Conservation (phyloP, 2,113 vertebrate genomes). For the Balaeniceps rex region DNA sequence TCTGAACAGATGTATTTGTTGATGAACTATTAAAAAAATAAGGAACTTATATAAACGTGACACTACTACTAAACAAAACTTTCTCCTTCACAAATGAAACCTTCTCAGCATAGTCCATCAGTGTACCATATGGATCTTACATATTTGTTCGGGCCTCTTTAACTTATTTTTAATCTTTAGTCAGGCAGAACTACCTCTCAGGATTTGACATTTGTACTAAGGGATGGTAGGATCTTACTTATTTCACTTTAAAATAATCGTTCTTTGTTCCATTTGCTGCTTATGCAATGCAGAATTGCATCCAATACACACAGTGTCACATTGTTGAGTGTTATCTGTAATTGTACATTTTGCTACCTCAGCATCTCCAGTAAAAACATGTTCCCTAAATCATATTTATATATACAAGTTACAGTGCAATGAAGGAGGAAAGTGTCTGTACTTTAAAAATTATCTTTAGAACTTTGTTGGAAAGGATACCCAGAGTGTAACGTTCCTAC, state of each 20-base stretch:
- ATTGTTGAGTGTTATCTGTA: background rate
- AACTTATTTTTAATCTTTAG: background rate
- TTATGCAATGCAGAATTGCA: background rate
- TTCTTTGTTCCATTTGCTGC: background rate
- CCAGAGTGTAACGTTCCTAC: background rate
- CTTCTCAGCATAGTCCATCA: background rate
- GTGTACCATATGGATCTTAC: background rate
- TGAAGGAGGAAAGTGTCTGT: constrained; percentile 10
- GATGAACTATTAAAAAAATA: background rate
- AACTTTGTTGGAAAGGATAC: constrained; percentile 33
- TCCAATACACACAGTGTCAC: background rate
- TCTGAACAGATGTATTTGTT: background rate
- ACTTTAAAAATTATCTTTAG: constrained; percentile 35
- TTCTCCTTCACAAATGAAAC: background rate
- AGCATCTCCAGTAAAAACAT: constrained; percentile 3
- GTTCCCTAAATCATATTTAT: constrained; percentile 5
- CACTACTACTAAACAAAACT: background rate
- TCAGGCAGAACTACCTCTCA: background rate
- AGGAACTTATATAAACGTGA: background rate
- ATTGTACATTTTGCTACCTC: constrained; percentile 14
- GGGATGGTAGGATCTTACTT: background rate
- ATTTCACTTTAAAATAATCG: background rate
- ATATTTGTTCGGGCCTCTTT: background rate
- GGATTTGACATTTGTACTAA: background rate
- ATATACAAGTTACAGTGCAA: background rate